phyloP scores from a whole-genome alignment of 1,140 invertebrate species.

The Drosophila mauritiana region DNA sequence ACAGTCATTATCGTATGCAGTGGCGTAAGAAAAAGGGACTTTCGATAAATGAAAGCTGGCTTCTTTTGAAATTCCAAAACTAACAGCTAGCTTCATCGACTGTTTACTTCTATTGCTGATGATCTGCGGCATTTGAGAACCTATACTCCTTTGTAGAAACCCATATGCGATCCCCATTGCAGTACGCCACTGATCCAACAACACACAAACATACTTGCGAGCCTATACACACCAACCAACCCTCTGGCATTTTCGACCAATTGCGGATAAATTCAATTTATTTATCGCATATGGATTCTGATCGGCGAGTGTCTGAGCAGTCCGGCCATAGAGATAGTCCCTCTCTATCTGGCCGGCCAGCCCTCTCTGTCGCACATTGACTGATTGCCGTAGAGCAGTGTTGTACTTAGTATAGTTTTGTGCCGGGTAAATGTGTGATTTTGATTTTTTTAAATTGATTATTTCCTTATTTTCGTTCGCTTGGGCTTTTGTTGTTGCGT shows the following conservation, averaged over 20 bases:
- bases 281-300: conserved; percentile 83
- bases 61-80: too few relatives aligned
- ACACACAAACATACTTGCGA: conserved; percentile 11
- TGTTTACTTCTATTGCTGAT: background rate
- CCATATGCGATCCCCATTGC: background rate
- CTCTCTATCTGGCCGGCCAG: conserved; percentile 9
- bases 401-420: conserved; percentile 58
- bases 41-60: too few relatives aligned
- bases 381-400: conserved; percentile 58
- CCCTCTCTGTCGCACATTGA: conserved; percentile 47
- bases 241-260: conserved; percentile 67
- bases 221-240: background rate
- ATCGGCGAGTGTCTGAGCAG: conserved; percentile 51
- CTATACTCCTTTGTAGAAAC: too few relatives aligned
- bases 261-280: conserved; percentile 84
- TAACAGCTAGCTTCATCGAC: too few relatives aligned
- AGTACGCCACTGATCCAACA: background rate
- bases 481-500: conserved; percentile 45
- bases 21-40: conserved; percentile 1
- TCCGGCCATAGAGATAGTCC: conserved; percentile 15
- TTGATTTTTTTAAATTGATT: conserved; percentile 84
- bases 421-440: conserved; percentile 75
- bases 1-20: conserved; percentile 55
- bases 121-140: too few relatives aligned
- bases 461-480: conserved; percentile 80